phyloP scores from a whole-genome alignment of 2,797 vertebrate species.

The Dermochelys coriacea region DNA sequence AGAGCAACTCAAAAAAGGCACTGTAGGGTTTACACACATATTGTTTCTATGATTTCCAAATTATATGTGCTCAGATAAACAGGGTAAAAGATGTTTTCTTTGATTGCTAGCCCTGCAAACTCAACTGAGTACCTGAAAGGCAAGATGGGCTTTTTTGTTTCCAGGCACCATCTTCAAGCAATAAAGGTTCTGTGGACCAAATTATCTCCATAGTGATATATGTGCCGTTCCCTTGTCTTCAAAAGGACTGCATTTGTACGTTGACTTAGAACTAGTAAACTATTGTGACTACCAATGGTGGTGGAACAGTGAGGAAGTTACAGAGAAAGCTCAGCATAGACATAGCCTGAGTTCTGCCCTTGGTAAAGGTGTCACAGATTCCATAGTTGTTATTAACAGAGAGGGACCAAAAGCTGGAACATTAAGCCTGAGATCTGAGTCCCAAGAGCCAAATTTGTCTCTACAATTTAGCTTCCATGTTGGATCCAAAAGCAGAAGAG shows the following conservation, averaged over 20 bases:
- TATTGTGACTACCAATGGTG: neutral
- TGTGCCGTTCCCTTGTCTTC: neutral
- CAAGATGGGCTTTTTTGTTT: neutral
- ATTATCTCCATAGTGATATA: neutral
- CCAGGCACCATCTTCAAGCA: neutral
- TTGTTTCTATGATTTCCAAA: slow-evolving; percentile 41
- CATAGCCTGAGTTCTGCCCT: neutral
- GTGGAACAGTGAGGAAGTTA: neutral
- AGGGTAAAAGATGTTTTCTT: slow-evolving; percentile 21
- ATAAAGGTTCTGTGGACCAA: neutral
- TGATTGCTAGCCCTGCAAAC: neutral
- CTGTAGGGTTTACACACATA: slow-evolving; percentile 20
- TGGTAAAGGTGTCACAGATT: neutral
- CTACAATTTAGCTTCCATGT: neutral
- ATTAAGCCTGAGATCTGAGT: neutral
- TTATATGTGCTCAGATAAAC: slow-evolving; percentile 18
- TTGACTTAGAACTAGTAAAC: neutral
- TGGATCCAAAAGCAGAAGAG: neutral
- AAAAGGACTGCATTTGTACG: neutral
- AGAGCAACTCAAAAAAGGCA: neutral
- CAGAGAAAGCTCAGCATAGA: neutral
- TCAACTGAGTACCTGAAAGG: neutral
- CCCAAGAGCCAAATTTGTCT: neutral
- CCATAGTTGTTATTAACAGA: neutral
- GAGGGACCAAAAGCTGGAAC: neutral